These are phyloP conservation scores for Penelope pileata DNA, from an alignment of 2,113 vertebrate species.

Conservation along the genomic window DNA sequence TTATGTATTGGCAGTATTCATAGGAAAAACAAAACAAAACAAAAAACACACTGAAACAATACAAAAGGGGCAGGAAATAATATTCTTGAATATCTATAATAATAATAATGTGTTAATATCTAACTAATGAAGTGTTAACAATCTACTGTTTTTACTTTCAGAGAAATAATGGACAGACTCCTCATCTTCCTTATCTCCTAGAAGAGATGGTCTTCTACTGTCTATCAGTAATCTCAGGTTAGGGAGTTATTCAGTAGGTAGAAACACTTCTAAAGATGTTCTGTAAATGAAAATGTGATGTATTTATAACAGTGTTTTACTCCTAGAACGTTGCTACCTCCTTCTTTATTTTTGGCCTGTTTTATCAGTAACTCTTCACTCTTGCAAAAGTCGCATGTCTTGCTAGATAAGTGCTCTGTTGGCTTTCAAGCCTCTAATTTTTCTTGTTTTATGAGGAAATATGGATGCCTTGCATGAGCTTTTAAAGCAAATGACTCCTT, in stretches of 20 bases:
- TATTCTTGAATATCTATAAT: not conserved
- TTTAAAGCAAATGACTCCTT: not conserved
- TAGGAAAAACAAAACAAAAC: not conserved
- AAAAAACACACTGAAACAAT: not conserved
- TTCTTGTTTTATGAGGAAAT: not conserved
- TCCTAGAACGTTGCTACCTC: not conserved
- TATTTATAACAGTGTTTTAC: not conserved
- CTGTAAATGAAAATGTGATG: not conserved
- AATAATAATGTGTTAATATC: not conserved
- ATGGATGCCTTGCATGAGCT: not conserved
- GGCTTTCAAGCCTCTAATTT: not conserved
- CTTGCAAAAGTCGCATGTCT: not conserved
- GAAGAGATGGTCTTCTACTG: not conserved
- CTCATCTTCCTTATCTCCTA: not conserved
- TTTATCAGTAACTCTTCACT: not conserved
- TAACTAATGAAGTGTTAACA: too few relatives aligned
- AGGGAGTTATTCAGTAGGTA: not conserved
- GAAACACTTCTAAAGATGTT: not conserved
- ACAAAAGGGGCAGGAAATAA: not conserved
- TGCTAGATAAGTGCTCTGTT: not conserved
- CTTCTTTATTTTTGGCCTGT: not conserved
- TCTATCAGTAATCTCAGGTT: not conserved
- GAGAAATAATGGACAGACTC: not conserved
- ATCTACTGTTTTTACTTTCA: conserved; percentile 50
- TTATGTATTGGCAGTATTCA: not conserved